These are phyloP conservation scores for Gari tellinella DNA, from an alignment of 2,888 invertebrate species.

Conservation along the genomic window DNA sequence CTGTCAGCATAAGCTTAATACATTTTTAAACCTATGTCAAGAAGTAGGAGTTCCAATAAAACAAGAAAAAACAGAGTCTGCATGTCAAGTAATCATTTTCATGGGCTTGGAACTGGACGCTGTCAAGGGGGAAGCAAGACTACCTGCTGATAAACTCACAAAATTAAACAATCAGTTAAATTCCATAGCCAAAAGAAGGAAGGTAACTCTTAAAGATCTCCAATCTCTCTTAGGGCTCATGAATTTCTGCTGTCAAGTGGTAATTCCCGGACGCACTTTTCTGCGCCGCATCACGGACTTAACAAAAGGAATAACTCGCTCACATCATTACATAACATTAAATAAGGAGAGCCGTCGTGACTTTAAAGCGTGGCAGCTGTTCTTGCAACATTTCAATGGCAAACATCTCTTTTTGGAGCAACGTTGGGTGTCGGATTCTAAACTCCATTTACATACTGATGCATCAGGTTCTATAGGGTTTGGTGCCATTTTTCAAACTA, in stretches of 20 bases:
- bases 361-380: conserved; percentile 26
- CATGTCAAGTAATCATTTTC: conserved; percentile 23
- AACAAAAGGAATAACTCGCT: conserved; percentile 9
- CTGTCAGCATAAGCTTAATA: conserved; percentile 8
- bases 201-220: conserved; percentile 19
- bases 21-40: conserved; percentile 16
- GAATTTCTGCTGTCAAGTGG: conserved; percentile 35
- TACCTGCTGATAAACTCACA: conserved; percentile 26
- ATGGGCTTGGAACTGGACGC: conserved; percentile 48
- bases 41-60: conserved; percentile 34
- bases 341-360: conserved; percentile 20
- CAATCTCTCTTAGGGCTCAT: conserved; percentile 35
- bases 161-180: conserved; percentile 1
- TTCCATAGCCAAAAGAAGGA: background rate
- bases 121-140: conserved; percentile 22
- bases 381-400: conserved; percentile 39
- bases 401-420: conserved; percentile 14
- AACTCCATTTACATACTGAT: conserved; percentile 35
- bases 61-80: conserved; percentile 36
- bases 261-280: conserved; percentile 30
- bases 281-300: conserved; percentile 26
- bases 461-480: conserved; percentile 33
- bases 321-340: conserved; percentile 26
- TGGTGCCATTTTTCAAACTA: conserved; percentile 11
- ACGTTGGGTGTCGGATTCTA: conserved; percentile 9